These are phyloP conservation scores for Nothocercus nigrocapillus DNA, from an alignment of 2,113 vertebrate species.

Conservation along the genomic window DNA sequence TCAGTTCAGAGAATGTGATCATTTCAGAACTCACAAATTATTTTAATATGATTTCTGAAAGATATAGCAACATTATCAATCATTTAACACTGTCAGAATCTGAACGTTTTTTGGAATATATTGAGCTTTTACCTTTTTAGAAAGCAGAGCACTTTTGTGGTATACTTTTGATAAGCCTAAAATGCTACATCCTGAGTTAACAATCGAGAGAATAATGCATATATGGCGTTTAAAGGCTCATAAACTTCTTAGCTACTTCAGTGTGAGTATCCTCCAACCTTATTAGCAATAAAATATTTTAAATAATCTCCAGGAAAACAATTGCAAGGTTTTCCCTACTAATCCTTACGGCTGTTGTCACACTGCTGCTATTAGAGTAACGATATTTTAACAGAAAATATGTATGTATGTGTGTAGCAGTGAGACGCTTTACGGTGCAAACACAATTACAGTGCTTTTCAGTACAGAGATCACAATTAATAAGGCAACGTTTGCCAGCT, in stretches of 20 bases:
- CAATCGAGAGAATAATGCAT: neutral
- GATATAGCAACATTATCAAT: neutral
- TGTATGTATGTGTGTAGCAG: neutral
- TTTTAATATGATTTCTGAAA: neutral
- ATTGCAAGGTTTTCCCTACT: neutral
- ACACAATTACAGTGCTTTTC: neutral
- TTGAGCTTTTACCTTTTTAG: neutral
- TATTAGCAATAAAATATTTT: constrained; percentile 39
- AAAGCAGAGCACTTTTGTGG: neutral
- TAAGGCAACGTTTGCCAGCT: neutral
- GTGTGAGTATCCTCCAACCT: neutral
- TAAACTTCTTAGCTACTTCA: constrained; percentile 31
- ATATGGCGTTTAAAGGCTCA: constrained; percentile 14
- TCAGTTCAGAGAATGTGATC: neutral
- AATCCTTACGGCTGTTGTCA: neutral
- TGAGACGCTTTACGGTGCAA: neutral
- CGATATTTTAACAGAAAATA: neutral
- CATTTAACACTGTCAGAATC: neutral
- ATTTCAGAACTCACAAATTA: neutral
- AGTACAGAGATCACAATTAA: neutral
- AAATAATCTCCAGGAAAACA: constrained; percentile 15
- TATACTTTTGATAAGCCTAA: neutral
- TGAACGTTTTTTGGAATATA: neutral
- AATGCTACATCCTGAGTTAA: constrained; percentile 14
- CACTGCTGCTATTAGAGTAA: neutral